Evolutionary conservation across 2,888 invertebrate species (phyloP).

Genomic region (Antitype chi): DNA sequence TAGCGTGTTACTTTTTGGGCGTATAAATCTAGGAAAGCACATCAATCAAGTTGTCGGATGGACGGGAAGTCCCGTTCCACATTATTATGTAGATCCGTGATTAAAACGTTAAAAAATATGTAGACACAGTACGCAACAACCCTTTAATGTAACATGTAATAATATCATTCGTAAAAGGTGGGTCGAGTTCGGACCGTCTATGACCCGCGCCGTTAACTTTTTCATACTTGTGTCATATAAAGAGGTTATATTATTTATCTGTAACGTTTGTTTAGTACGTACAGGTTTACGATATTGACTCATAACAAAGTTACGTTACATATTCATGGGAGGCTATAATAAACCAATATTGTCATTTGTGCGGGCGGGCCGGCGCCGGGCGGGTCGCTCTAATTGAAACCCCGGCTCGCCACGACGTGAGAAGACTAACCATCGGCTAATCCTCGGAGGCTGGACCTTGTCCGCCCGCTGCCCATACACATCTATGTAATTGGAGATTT

Average conservation of each 20-base stretch:
- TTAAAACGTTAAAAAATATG: constrained; percentile 87
- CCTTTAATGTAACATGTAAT: constrained; percentile 78
- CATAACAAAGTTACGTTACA: constrained; percentile 71
- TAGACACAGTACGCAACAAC: constrained; percentile 83
- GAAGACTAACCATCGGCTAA: constrained; percentile 87
- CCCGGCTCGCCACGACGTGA: constrained; percentile 85
- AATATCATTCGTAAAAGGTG: constrained; percentile 66
- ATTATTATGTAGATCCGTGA: constrained; percentile 89
- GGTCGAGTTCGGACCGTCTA: constrained; percentile 58
- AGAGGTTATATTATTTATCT: constrained; percentile 53
- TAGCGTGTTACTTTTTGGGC: constrained; percentile 86
- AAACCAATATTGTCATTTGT: constrained; percentile 84
- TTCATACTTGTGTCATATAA: constrained; percentile 55
- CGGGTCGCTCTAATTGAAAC: constrained; percentile 85
- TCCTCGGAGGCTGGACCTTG: constrained; percentile 74
- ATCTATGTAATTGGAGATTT: constrained; percentile 87
- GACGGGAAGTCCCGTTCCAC: constrained; percentile 86
- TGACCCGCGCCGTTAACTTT: constrained; percentile 58
- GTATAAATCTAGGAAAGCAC: constrained; percentile 89
- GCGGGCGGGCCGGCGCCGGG: constrained; percentile 67
- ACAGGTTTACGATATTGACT: constrained; percentile 66
- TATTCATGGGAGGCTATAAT: constrained; percentile 81
- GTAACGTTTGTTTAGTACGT: constrained; percentile 54
- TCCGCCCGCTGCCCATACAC: constrained; percentile 73
- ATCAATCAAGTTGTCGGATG: constrained; percentile 90